Evolutionary conservation across 1,140 invertebrate species (phyloP).

Genomic region (Bombus fervidus): DNA sequence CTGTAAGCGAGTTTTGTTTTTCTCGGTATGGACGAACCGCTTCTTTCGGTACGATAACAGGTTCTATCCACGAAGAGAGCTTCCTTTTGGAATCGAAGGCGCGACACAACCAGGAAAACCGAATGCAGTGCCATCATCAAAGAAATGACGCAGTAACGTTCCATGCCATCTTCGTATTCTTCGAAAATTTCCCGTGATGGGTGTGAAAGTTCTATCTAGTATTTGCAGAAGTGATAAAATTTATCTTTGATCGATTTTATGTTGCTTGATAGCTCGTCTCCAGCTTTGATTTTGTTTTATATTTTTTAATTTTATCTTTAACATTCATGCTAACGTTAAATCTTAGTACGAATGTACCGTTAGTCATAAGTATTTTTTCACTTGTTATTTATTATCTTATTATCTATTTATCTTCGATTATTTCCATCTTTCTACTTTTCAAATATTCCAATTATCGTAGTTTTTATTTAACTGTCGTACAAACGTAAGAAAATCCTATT

Average conservation of each 20-base stretch:
- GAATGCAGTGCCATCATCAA: neutral
- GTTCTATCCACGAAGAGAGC: constrained; percentile 17
- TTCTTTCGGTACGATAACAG: constrained; percentile 40
- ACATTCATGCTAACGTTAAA: no score
- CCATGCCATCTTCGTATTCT: neutral
- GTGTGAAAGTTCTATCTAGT: neutral
- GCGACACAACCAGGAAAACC: neutral
- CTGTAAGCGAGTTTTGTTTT: constrained; percentile 29
- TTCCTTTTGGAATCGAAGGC: constrained; percentile 6
- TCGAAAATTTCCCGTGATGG: neutral
- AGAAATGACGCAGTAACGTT: neutral
- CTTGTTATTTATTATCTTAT: no score
- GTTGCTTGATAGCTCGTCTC: neutral
- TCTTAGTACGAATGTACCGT: no score
- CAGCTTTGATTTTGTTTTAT: no score
- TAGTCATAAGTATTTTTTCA: no score
- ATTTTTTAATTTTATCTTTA: no score
- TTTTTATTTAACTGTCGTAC: no score
- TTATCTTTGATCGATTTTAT: neutral
- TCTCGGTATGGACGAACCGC: constrained; percentile 23
- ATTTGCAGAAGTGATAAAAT: neutral
- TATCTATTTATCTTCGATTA: no score
- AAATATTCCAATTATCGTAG: no score
- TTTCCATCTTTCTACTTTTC: no score
- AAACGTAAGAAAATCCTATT: no score